Conservation (phyloP, 2,888 invertebrate species). For the Aleiodes testaceus region DNA sequence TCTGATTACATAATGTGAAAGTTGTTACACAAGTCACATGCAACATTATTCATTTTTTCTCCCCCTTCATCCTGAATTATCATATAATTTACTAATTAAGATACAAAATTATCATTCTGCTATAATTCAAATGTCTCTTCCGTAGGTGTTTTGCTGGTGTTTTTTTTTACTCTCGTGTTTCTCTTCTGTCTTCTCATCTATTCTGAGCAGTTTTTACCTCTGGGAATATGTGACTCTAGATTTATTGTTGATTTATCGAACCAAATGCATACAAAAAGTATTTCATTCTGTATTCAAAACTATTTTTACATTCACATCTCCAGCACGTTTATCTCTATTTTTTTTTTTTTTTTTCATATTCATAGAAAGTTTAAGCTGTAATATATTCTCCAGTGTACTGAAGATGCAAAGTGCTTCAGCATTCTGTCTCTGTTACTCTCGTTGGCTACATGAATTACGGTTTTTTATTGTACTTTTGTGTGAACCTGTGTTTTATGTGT, state of each 20-base stretch:
- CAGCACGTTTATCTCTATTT: neutral
- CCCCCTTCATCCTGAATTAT: conserved; percentile 8
- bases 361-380: neutral
- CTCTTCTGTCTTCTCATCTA: neutral
- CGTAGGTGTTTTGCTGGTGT: conserved; percentile 11
- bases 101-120: conserved; percentile 5
- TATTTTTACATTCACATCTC: no score
- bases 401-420: no score
- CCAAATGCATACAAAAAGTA: no score
- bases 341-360: conserved; percentile 45
- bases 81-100: conserved; percentile 26
- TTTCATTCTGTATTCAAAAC: no score
- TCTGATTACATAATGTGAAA: conserved; percentile 17
- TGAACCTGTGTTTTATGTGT: no score
- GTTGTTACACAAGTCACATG: conserved; percentile 2
- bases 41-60: neutral
- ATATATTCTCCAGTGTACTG: no score
- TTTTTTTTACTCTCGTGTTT: neutral
- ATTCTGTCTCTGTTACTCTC: no score
- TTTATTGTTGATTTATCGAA: no score
- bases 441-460: no score
- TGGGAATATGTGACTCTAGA: no score
- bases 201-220: no score
- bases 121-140: conserved; percentile 7
- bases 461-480: no score